Evolutionary conservation across 2,888 invertebrate genomes (phyloP).

Genomic region (Dicranocentrus wangi): DNA sequence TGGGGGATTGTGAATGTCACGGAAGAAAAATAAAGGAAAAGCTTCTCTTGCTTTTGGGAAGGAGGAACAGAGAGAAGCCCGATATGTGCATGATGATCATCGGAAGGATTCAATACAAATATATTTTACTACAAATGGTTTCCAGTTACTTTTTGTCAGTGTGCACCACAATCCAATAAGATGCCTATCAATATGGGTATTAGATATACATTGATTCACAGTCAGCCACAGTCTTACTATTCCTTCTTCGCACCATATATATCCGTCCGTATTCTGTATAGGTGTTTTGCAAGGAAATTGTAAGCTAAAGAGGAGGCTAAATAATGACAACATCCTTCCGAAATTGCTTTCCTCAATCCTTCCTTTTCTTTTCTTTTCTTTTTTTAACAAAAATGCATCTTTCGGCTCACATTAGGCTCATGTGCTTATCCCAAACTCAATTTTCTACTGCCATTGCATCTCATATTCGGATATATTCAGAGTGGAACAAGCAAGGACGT

Average conservation of each 20-base stretch:
- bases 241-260: no score
- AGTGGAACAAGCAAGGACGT: conserved; percentile 24
- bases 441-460: neutral
- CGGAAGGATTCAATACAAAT: neutral
- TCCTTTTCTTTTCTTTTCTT: no score
- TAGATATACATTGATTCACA: conserved; percentile 48
- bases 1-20: conserved; percentile 51
- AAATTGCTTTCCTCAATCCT: conserved; percentile 51
- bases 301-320: neutral
- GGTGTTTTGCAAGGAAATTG: no score
- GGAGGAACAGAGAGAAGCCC: neutral
- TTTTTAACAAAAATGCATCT: conserved; percentile 46
- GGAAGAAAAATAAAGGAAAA: conserved; percentile 13
- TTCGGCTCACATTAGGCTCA: conserved; percentile 20
- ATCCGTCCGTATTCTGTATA: no score
- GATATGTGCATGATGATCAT: conserved; percentile 9
- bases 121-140: neutral
- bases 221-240: no score
- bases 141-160: neutral
- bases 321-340: conserved; percentile 56
- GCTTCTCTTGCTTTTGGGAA: conserved; percentile 2
- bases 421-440: no score
- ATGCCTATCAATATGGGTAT: conserved; percentile 36
- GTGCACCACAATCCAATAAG: conserved; percentile 12
- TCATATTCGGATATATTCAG: conserved; percentile 26